Evolutionary conservation across 2,113 vertebrate genomes (phyloP), one percentile per base, ranked within the genome.

Genomic region (Otis tarda): DNA sequence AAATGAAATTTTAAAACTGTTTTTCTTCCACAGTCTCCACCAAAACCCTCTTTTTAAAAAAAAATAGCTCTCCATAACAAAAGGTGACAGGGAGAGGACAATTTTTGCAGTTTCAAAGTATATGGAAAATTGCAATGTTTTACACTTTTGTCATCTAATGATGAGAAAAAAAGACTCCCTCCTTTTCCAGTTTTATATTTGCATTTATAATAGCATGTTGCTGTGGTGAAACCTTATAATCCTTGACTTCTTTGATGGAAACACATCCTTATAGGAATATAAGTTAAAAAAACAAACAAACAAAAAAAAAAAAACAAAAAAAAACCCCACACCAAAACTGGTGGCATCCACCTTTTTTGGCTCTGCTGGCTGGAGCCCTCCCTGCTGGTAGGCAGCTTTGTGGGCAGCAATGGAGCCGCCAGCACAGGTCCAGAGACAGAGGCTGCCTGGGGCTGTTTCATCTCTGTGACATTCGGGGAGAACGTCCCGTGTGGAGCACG

Each of bases 141-240:
- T 24, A 60, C 52, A n/a, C 76, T 80, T 95, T 87, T 93, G 87
- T 89, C 64, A 71, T 33, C 68, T 93, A 93, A 87, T 95, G 67
- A 91, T 71, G 79, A 90, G 89, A 87, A 92, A 87, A 92, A 85
- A 93, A 94, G 83, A 61, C 82, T 74, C 74, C 37, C 81, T 30
- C 83, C 68, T 70, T 93, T 59, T 16, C 67, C 87, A 70, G 28
- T 18, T 84, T 20, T 3, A 50, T 68, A 94, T 95, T 93, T 96
- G 94, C 95, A 97, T 97, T 96, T 87, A 68, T 96, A 96, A 95
- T 89, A 52, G 79, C 30, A 25, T 33, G 95, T 97, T 97, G 91
- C 95, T 95, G 95, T 96, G 94, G 95, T 11, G 2, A 96, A 96
- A 88, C 63, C 91, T 89, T 96, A 94, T 69, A 56, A 86, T 91